Evolutionary conservation across 2,888 invertebrate genomes (phyloP), one percentile per base, ranked within the genome.

Genomic region (Lepetodrilus schrolli): DNA sequence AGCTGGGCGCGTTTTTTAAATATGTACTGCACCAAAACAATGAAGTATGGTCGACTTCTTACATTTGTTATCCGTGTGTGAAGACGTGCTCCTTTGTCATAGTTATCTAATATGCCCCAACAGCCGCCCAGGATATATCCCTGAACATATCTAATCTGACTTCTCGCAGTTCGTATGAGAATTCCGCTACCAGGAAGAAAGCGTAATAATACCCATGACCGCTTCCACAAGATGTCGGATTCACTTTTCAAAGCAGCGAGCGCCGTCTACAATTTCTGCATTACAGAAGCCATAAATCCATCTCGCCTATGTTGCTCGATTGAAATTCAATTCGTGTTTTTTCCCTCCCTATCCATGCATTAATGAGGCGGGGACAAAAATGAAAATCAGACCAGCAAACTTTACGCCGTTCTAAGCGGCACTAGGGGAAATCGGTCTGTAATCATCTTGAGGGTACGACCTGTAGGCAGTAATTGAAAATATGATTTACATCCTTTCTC

Each of bases 391-490:
- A 58, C 58, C 30, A 17, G 30, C 58, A 58, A 58, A 58, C 26
- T 58, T 58, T 30, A 58, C 58, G 58, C 58, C 58, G 17, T 58
- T 58, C 26, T 17, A 26, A 30, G 17, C 21, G 66, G 4, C 21
- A 66, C n/a, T 20, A 20, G 21, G 37, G 66, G 66, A 66, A 66
- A 66, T 43, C 66, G 38, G 37, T 10, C 43, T 43, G 20, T 66
- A 66, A 43, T 43, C 37, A 43, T 21, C 20, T 37, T 4, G 23
- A 23, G 37, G 20, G 66, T 34, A 20, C 43, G 37, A 66, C 20
- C 70, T 49, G 17, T 34, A 69, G 70, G 70, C 70, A 49, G 48
- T 70, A 70, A 70, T 48, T 70, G 70, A 73, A 73, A 66, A 73
- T 66, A 66, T 73, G 66, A 73, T 68, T 68, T 68, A 68, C 73